Conservation (phyloP, 2,113 vertebrate species). For the Zapornia atra region DNA sequence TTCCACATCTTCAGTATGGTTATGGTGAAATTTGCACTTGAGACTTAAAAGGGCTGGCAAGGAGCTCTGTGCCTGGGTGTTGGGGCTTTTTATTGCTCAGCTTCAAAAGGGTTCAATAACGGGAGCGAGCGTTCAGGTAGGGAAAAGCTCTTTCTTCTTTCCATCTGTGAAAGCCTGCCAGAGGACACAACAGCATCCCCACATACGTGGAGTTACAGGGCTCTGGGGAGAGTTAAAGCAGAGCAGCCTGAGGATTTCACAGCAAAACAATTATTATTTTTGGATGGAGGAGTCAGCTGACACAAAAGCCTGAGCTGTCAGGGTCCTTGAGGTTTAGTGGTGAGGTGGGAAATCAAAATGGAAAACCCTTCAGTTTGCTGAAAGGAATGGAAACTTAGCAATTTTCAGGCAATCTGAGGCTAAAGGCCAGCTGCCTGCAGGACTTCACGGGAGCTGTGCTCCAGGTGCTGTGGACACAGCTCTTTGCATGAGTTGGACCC, state of each 20-base stretch:
- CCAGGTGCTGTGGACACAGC: neutral
- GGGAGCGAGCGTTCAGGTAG: neutral
- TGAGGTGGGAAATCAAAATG: neutral
- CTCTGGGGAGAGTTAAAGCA: conserved; percentile 1
- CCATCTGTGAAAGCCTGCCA: neutral
- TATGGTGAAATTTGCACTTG: neutral
- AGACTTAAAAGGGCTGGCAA: neutral
- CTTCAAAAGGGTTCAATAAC: conserved; percentile 34
- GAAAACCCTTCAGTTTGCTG: neutral
- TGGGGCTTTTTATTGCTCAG: neutral
- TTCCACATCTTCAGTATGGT: neutral
- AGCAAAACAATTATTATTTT: conserved; percentile 28
- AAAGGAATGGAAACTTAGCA: neutral
- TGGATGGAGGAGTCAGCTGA: conserved; percentile 1
- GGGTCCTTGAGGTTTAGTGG: neutral
- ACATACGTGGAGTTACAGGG: neutral
- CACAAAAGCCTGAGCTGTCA: neutral
- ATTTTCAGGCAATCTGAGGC: neutral
- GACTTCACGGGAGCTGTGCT: fast-evolving
- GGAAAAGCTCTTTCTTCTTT: conserved; percentile 36
- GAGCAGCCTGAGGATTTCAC: neutral
- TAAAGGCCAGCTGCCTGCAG: neutral
- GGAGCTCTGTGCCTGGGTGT: neutral
- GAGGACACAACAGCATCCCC: conserved; percentile 18
- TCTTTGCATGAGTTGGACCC: neutral